Percentiles rank a stretch among this genome's conserved stretches.
Evolutionary conservation across 2,888 invertebrate species (phyloP).

Genomic region (Dermolepida albohirtum): DNA sequence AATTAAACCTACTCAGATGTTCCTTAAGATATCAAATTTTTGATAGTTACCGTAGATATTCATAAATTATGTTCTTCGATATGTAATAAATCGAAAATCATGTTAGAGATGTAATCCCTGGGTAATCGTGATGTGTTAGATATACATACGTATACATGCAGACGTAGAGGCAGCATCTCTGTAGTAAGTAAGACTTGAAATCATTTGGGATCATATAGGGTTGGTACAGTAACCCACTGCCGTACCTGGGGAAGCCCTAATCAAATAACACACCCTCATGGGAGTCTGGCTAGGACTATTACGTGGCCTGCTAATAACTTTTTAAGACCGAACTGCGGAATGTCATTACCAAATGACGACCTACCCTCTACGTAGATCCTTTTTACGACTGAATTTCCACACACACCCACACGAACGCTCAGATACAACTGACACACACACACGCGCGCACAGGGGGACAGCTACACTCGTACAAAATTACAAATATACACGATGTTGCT

Average conservation of each 20-base stretch:
- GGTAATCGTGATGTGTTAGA: constrained; percentile 20
- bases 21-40: too few species aligned
- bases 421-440: not conserved
- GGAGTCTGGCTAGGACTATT: constrained; percentile 48
- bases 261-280: constrained; percentile 54
- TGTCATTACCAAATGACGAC: constrained; percentile 60
- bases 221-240: constrained; percentile 43
- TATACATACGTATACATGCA: not conserved
- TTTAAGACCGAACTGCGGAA: constrained; percentile 58
- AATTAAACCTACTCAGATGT: too few species aligned
- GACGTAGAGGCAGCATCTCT: not conserved
- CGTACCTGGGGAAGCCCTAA: constrained; percentile 57
- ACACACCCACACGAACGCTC: constrained; percentile 38
- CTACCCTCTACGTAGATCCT: constrained; percentile 54
- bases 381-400: constrained; percentile 54
- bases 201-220: constrained; percentile 41
- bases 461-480: too few species aligned
- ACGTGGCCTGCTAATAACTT: constrained; percentile 58
- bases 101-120: constrained; percentile 33
- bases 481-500: constrained; percentile 16
- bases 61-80: constrained; percentile 21
- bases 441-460: constrained; percentile 36
- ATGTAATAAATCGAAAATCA: constrained; percentile 39
- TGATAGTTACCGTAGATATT: not conserved
- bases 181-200: constrained; percentile 21